Conservation (phyloP, 2,888 invertebrate species). For the Drosophila seclusa region DNA sequence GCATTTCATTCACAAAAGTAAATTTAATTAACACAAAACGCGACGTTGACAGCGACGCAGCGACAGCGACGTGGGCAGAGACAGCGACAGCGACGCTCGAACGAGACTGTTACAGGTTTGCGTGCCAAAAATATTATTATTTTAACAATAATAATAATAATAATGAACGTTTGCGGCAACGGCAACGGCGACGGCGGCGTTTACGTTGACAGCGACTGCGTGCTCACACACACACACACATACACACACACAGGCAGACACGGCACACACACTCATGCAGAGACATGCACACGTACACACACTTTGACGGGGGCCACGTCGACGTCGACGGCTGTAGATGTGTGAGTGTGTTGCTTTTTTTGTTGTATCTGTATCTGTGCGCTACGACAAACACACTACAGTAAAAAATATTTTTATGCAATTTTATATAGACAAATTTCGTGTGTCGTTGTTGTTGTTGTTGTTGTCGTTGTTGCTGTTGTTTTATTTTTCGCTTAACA, state of each 20-base stretch:
- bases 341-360: conserved; percentile 59
- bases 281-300: conserved; percentile 43
- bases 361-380: conserved; percentile 58
- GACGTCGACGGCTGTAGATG: conserved; percentile 48
- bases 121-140: conserved; percentile 73
- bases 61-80: conserved; percentile 28
- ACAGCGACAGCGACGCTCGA: conserved; percentile 32
- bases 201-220: conserved; percentile 47
- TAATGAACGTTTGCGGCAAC: conserved; percentile 57
- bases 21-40: conserved; percentile 80
- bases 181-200: conserved; percentile 26
- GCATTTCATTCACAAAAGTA: conserved; percentile 82
- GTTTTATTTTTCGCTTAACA: conserved; percentile 70
- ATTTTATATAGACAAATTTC: conserved; percentile 76
- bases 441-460: conserved; percentile 58
- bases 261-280: conserved; percentile 45
- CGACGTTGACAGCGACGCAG: conserved; percentile 48
- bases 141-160: conserved; percentile 65
- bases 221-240: conserved; percentile 45
- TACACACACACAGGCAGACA: not conserved
- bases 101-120: conserved; percentile 71
- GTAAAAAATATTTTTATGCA: conserved; percentile 79
- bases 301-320: conserved; percentile 70
- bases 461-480: conserved; percentile 44
- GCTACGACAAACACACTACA: conserved; percentile 57